phyloP scores from a whole-genome alignment of 1,140 invertebrate species.

The Orchestia grillus region DNA sequence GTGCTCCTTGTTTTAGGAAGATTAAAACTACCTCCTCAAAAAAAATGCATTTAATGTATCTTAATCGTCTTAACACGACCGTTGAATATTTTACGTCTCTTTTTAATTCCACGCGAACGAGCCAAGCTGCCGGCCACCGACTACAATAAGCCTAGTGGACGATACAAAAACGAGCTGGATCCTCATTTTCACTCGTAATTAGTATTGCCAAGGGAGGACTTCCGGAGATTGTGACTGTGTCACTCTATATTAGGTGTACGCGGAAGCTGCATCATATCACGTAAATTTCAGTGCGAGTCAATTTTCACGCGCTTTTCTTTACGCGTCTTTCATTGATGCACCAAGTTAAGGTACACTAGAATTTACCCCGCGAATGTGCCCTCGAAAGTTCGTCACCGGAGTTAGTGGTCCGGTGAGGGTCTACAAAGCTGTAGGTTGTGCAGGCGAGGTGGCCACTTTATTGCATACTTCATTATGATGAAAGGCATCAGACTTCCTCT shows the following conservation, averaged over 20 bases:
- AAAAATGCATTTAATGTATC: neutral
- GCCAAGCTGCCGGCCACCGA: neutral
- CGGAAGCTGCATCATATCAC: neutral
- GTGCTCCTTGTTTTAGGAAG: neutral
- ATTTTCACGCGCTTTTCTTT: neutral
- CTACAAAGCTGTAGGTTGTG: neutral
- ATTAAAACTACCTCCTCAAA: neutral
- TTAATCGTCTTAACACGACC: neutral
- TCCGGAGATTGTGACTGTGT: neutral
- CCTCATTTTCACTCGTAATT: neutral
- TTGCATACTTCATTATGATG: too few species aligned
- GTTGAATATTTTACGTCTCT: neutral
- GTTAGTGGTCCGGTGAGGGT: neutral
- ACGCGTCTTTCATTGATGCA: too few species aligned
- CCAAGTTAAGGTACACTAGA: neutral
- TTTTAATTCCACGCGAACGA: neutral
- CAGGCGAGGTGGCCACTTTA: neutral
- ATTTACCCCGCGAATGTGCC: too few species aligned
- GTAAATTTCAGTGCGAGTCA: neutral
- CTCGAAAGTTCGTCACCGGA: too few species aligned
- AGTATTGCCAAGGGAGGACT: neutral
- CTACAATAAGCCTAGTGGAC: neutral
- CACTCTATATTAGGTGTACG: neutral
- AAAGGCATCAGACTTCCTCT: too few species aligned
- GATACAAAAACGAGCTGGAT: neutral